Evolutionary conservation across 2,888 invertebrate species (phyloP).

Genomic region (Drosophila mulleri): DNA sequence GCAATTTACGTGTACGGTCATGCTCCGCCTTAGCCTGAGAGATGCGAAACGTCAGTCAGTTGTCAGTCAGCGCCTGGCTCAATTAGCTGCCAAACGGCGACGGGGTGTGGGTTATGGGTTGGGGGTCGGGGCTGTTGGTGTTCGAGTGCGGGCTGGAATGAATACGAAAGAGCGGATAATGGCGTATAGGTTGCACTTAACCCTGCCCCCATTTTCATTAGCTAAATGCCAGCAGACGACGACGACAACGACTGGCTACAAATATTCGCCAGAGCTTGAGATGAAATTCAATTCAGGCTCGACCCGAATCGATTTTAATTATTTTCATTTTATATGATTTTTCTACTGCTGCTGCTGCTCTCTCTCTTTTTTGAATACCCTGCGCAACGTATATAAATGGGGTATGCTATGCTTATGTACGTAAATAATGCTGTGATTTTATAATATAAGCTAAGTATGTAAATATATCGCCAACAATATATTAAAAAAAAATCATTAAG

Average conservation of each 20-base stretch:
- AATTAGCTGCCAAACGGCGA: constrained; percentile 48
- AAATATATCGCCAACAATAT: not conserved
- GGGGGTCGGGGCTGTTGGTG: no score
- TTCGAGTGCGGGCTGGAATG: not conserved
- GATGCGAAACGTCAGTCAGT: constrained; percentile 59
- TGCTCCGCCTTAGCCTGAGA: constrained; percentile 27
- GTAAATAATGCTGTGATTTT: no score
- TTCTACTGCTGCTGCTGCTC: not conserved
- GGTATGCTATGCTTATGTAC: not conserved
- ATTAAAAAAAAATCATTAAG: no score
- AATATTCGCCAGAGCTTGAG: constrained; percentile 35
- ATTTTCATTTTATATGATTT: constrained; percentile 52
- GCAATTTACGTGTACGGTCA: constrained; percentile 60
- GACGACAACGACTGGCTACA: constrained; percentile 28
- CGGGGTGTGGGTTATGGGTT: no score
- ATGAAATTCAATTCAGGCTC: constrained; percentile 38
- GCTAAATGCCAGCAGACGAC: constrained; percentile 53
- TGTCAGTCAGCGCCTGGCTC: constrained; percentile 53
- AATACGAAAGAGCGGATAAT: constrained; percentile 24
- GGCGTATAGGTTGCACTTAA: constrained; percentile 45
- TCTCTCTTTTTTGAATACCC: constrained; percentile 11
- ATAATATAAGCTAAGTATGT: no score
- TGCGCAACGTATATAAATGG: not conserved
- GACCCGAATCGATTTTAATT: constrained; percentile 47
- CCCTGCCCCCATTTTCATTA: constrained; percentile 56